Base-by-base conservation (phyloP, 2,888 invertebrate species). In the Eretmocerus hayati region DNA sequence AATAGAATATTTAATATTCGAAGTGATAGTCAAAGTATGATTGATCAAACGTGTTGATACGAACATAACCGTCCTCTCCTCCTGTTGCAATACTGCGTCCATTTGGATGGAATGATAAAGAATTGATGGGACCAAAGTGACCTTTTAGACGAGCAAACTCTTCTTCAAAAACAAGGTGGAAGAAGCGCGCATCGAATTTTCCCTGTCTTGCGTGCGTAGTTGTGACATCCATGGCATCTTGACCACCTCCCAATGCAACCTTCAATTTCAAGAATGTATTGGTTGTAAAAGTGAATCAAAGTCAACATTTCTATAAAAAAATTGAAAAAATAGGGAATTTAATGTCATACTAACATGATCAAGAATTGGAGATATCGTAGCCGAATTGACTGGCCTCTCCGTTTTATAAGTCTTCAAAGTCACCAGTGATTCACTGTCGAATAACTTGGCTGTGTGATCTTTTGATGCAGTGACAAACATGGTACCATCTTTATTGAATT, bases 111-210 rank as follows among this genome's bases (percentile, higher is more conserved):
- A 97, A 99, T 42, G 91, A 87, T 60, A 97, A 82, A 74, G 93
- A 93, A 80, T 99, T 99, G 65, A 99, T 99, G 2, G 99, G 99
- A 61, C 99, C 99, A 69, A 99, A 99, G 75, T 99, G 99, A 48
- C 97, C 97, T 72, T 97, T 99, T n/a, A 99, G 85, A 50, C 84
- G 73, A 1, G 81, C 85, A 66, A 86, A 86, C 69, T 87, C 86
- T 62, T 86, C 85, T 66, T 86, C 85, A 64, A 83, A 86, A 22
- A 87, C 77, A 45, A 84, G 66, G 62, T 85, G 84, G 69, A 78
- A 87, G 65, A 87, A 82, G 44, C 72, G 87, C 9, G 85, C 93
- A 71, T 99, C 97, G 70, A 99, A 99, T 76, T 97, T 97, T 44
- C 97, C 99, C 53, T 90, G 84, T 60, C 91, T 81, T 0, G 93